Evolutionary conservation across 2,113 vertebrate species (phyloP).

Genomic region (Ctenodactylus gundi): DNA sequence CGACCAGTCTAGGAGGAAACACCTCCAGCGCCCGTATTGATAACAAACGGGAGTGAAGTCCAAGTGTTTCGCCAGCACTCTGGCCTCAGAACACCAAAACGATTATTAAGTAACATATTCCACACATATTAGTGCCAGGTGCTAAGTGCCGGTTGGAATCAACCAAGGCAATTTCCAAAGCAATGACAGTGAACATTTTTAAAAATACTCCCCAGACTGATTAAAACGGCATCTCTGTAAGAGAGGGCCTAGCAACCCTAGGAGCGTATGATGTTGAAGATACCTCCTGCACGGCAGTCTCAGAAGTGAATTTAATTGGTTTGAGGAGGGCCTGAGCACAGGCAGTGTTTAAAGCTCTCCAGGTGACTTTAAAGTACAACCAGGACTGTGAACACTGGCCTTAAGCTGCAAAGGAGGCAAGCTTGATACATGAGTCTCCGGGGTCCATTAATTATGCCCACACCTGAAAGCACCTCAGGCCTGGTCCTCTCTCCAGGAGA

Average conservation of each 20-base stretch:
- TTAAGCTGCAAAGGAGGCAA: neutral
- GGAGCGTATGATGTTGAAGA: neutral
- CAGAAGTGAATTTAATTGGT: neutral
- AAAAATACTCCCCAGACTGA: neutral
- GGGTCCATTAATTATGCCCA: neutral
- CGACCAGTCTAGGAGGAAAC: neutral
- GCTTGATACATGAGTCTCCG: neutral
- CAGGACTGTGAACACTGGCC: neutral
- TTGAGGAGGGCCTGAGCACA: neutral
- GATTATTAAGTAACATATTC: neutral
- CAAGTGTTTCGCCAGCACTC: neutral
- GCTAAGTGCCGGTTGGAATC: neutral
- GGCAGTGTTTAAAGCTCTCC: constrained; percentile 28
- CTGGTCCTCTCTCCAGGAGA: neutral
- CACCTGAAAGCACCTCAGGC: neutral
- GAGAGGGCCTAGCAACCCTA: neutral
- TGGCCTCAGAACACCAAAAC: neutral
- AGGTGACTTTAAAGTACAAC: neutral
- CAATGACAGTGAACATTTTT: neutral
- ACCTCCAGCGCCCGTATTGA: neutral
- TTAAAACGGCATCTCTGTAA: neutral
- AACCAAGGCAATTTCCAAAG: neutral
- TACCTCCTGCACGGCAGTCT: neutral
- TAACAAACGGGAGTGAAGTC: neutral
- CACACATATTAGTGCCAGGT: neutral